Base-by-base conservation (phyloP, 2,888 invertebrate species). In the Nomada fabriciana region DNA sequence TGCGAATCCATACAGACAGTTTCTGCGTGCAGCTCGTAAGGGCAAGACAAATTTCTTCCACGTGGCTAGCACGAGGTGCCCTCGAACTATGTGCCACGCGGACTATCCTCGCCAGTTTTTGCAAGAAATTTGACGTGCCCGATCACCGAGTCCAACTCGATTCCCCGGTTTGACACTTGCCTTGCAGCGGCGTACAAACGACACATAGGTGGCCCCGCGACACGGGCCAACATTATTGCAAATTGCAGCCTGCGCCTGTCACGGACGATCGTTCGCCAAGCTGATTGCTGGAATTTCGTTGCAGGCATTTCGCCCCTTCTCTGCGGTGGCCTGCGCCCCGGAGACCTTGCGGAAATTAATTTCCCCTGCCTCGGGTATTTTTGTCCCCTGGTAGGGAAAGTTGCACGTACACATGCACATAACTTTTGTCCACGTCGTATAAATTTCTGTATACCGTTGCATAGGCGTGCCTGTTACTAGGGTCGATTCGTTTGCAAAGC, bases 321-420 rank as follows among this genome's bases (percentile, higher is more conserved):
- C 15, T 9, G 15, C 9, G 11, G 7, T n/a, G 20, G 9, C 47
- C 42, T 36, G 60, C 36, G 50, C 52, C 60, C 29, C 70, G 7
- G 20, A 5, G 36, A 71, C 23, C 11, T 60, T 42, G 70, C 60
- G 5, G 47, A 61, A 61, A 71, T 71, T 61, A 53, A 71, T 71
- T 61, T 71, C 10, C 50, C 3, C 7, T 18, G 20, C 42, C 2
- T 59, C 4, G 36, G 20, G 9, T 18, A 42, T 61, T 42, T 61
- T 42, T 42, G 20, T 36, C 20, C 4, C 0, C 36, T n/a, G 10
- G 7, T 50, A 13, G 43, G 42, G 47, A 70, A 61, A 61, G 59
- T 70, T 15, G 15, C 25, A 5, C 15, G 18, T 2, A 2, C n/a
- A 11, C 47, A 15, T 15, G 2, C 29, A 10, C 25, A n/a, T 47